Evolutionary conservation across 2,797 vertebrate genomes (phyloP).

Genomic region (Nannoperca australis): DNA sequence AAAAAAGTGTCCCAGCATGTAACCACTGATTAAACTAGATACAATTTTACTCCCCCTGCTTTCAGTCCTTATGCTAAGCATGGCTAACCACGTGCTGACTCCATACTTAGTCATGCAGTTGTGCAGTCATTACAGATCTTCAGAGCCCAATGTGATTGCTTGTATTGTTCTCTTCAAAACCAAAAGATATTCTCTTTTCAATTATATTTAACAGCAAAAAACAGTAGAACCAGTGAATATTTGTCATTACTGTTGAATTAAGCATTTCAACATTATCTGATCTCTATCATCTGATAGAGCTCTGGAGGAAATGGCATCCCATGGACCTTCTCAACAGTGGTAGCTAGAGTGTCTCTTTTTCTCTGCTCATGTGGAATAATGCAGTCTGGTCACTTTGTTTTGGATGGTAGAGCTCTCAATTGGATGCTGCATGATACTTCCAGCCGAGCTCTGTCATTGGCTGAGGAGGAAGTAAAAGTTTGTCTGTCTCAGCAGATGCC

Average conservation of each 20-base stretch:
- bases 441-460: slow-evolving; percentile 38
- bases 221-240: background rate
- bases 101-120: no score
- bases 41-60: background rate
- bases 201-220: background rate
- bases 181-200: background rate
- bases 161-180: background rate
- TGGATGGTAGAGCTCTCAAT: slow-evolving; percentile 11
- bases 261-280: no score
- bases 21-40: background rate
- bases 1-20: background rate
- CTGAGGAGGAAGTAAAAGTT: slow-evolving; percentile 63
- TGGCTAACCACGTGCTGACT: background rate
- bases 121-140: background rate
- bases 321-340: slow-evolving; percentile 18
- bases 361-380: slow-evolving; percentile 58
- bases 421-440: slow-evolving; percentile 34
- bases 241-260: no score
- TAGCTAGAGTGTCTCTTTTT: slow-evolving; percentile 9
- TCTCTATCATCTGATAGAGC: slow-evolving; percentile 19
- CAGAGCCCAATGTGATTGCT: background rate
- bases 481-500: slow-evolving; percentile 68
- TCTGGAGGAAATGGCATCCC: slow-evolving; percentile 11
- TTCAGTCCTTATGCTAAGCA: background rate
- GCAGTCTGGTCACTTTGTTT: slow-evolving; percentile 45